Conservation (phyloP, 2,113 vertebrate genomes). For the Lethenteron camtschaticum region DNA sequence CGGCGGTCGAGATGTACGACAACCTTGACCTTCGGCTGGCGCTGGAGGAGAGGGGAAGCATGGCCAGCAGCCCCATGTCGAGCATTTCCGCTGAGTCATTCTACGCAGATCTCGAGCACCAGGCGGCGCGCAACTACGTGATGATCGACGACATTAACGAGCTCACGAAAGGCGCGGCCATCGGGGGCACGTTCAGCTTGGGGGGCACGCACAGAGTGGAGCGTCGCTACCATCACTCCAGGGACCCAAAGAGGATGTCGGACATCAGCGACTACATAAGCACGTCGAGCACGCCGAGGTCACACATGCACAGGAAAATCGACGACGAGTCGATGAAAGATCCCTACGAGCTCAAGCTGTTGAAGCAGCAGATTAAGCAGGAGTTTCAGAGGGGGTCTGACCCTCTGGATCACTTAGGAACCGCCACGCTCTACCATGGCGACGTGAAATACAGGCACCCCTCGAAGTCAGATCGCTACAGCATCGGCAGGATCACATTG, state of each 20-base stretch:
- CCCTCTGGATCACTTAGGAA: conserved; percentile 57
- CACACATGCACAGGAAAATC: conserved; percentile 66
- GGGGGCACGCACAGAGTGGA: conserved; percentile 74
- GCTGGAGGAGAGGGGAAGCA: conserved; percentile 65
- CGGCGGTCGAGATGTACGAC: conserved; percentile 68
- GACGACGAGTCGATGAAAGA: conserved; percentile 96
- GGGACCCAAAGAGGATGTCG: conserved; percentile 49
- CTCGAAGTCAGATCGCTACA: conserved; percentile 88
- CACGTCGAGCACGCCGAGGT: conserved; percentile 43
- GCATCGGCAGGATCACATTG: conserved; percentile 80
- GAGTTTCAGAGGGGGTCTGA: conserved; percentile 82
- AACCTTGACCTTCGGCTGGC: conserved; percentile 72
- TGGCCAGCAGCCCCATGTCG: conserved; percentile 84
- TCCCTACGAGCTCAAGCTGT: conserved; percentile 78
- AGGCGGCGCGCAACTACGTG: conserved; percentile 65
- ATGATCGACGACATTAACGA: conserved; percentile 88
- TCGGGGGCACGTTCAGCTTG: conserved; percentile 48
- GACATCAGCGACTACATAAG: conserved; percentile 77
- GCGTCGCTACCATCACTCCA: conserved; percentile 45
- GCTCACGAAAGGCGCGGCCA: conserved; percentile 58
- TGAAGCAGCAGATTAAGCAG: conserved; percentile 96
- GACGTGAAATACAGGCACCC: conserved; percentile 72
- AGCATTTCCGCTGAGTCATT: conserved; percentile 90
- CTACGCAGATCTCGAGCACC: conserved; percentile 85
- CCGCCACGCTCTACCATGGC: conserved; percentile 58